Evolutionary conservation across 2,113 vertebrate genomes (phyloP).

Genomic region (Diphyllodes magnificus): DNA sequence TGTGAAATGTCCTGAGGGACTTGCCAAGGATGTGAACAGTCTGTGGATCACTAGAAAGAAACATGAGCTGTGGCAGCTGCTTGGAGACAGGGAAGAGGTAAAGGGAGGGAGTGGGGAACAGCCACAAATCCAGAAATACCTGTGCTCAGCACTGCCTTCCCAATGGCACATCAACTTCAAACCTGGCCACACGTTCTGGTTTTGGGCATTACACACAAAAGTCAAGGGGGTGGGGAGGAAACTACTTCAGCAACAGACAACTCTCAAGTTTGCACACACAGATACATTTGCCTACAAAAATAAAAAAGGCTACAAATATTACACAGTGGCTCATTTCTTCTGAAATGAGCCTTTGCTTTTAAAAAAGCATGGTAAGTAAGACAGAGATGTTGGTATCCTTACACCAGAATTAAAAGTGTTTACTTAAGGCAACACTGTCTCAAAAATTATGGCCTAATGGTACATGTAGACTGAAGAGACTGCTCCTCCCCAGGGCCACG

Average conservation of each 20-base stretch:
- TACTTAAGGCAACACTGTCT: neutral
- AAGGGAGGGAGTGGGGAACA: neutral
- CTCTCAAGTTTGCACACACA: neutral
- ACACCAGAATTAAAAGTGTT: neutral
- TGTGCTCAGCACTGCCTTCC: neutral
- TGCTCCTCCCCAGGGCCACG: neutral
- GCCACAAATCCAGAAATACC: neutral
- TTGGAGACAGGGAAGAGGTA: neutral
- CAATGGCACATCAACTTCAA: neutral
- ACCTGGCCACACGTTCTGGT: accelerated
- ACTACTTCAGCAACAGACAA: neutral
- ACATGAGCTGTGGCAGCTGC: neutral
- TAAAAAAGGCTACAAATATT: neutral
- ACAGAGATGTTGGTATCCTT: neutral
- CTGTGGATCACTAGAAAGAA: neutral
- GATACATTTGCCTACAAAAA: neutral
- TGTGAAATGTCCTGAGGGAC: neutral
- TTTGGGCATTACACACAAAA: neutral
- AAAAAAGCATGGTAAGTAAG: neutral
- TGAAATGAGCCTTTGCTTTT: neutral
- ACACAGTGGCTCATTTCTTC: neutral
- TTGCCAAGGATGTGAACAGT: neutral
- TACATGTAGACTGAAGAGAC: neutral
- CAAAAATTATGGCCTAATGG: neutral
- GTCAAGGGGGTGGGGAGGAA: neutral